Evolutionary conservation across 2,797 vertebrate genomes (phyloP).

Genomic region (Urophycis tenuis): DNA sequence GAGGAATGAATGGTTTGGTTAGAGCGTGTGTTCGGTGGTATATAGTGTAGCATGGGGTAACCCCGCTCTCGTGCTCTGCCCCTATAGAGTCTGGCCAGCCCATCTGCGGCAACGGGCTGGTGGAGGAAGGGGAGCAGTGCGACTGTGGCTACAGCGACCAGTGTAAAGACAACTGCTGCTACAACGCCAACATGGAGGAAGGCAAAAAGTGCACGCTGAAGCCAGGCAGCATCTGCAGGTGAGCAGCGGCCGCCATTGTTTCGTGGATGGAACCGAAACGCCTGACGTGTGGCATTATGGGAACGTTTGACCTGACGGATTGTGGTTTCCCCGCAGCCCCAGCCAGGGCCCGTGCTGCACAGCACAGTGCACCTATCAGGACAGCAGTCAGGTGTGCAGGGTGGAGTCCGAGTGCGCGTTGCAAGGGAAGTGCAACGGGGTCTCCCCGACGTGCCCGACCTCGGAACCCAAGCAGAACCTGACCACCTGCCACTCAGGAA

Average conservation of each 20-base stretch:
- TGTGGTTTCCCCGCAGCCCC: constrained; percentile 67
- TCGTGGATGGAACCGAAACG: too few species aligned
- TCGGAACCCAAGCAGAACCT: constrained; percentile 81
- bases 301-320: neutral
- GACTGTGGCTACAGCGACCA: constrained; percentile 95
- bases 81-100: constrained; percentile 89
- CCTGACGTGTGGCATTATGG: neutral
- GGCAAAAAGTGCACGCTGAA: constrained; percentile 80
- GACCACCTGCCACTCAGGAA: constrained; percentile 81
- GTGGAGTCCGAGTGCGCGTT: constrained; percentile 82
- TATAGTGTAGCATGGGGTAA: neutral
- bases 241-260: constrained; percentile 9
- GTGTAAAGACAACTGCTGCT: constrained; percentile 87
- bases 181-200: constrained; percentile 75
- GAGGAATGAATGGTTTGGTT: too few species aligned
- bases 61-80: neutral
- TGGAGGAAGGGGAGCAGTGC: constrained; percentile 87
- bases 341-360: constrained; percentile 95
- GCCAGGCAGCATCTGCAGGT: constrained; percentile 83
- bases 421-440: constrained; percentile 78
- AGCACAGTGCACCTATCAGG: constrained; percentile 68
- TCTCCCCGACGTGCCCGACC: constrained; percentile 75
- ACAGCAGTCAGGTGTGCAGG: constrained; percentile 68
- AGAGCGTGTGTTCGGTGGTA: neutral
- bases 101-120: constrained; percentile 93